These are phyloP conservation scores for Sebastes matsubarae DNA, from an alignment of 2,797 vertebrate species.

Conservation along the genomic window DNA sequence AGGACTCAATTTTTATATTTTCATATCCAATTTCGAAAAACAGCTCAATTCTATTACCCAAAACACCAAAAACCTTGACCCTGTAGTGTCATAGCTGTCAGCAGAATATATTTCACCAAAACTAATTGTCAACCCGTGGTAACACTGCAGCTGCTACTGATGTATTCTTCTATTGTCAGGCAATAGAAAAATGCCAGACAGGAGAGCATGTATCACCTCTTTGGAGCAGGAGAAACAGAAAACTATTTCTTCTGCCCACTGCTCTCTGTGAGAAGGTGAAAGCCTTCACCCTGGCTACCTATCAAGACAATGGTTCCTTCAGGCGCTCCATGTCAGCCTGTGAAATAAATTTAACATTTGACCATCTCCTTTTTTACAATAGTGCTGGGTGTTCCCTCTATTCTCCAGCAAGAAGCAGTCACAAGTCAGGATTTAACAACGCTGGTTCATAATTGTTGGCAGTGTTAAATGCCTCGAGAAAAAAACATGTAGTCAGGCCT, in stretches of 20 bases:
- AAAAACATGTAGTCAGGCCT: neutral
- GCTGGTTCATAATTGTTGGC: neutral
- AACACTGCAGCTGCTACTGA: neutral
- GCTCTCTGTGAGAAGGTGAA: slow-evolving; percentile 31
- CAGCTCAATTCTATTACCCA: neutral
- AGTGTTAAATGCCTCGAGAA: neutral
- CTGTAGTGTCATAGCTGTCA: neutral
- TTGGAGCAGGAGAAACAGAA: neutral
- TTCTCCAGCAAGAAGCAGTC: neutral
- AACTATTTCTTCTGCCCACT: neutral
- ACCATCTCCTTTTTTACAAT: slow-evolving; percentile 20
- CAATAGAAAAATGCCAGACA: neutral
- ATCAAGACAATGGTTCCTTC: slow-evolving; percentile 42
- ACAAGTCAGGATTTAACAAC: neutral
- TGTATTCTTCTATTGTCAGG: neutral
- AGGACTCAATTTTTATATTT: neutral
- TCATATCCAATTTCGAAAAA: neutral
- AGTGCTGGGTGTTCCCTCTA: slow-evolving; percentile 3
- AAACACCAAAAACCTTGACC: neutral
- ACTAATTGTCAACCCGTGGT: neutral
- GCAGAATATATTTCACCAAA: neutral
- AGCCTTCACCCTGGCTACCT: slow-evolving; percentile 25
- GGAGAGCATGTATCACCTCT: neutral
- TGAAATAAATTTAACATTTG: slow-evolving; percentile 42
- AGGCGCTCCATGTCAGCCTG: slow-evolving; percentile 21